Evolutionary conservation across 2,888 invertebrate genomes (phyloP), one percentile per base, ranked within the genome.

Genomic region (Argyresthia goedartella): DNA sequence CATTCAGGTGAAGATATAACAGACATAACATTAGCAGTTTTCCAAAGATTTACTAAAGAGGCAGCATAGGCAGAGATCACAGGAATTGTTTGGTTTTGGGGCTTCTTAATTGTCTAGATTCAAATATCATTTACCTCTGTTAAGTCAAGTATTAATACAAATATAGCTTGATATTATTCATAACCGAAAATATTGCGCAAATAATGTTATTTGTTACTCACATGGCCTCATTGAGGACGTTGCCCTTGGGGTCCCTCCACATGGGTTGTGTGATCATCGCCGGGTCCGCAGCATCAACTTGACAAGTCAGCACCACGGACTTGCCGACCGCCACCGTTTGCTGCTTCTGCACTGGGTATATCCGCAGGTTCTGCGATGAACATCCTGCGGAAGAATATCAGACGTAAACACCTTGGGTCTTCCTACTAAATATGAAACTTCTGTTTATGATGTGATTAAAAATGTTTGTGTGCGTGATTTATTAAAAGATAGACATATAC

Each of bases 241-340:
- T 87, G 65, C 92, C 91, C 56, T 88, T 86, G 47, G 92, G 91
- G 71, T 95, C 94, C 59, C 90, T 88, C 96, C 96, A 96, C 67
- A 93, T 91, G 46, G 95, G 89, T 65, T 94, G 91, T 35, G 90
- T 89, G 52, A 95, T 89, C 42, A 93, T 84, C 8, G 82, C 80
- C 1, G 90, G 87, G 63, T 94, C 90, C 0, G 89, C 89, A 1
- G 92, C 93, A 50, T 89, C 89, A 4, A 93, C 92, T 61, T 90
- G 90, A 71, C 95, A 96, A 6, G 95, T 94, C 58, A 96, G 82
- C 50, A 94, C 91, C 53, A 94, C 88, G 43, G 91, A 91, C 64
- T 91, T 90, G 50, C 94, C 94, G 10, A 95, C 90, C 0, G 94
- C 89, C 60, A 92, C 94, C 11, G 90, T 89, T 69, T 93, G 92